Conservation (phyloP, 2,113 vertebrate species). For the Rhombomys opimus region DNA sequence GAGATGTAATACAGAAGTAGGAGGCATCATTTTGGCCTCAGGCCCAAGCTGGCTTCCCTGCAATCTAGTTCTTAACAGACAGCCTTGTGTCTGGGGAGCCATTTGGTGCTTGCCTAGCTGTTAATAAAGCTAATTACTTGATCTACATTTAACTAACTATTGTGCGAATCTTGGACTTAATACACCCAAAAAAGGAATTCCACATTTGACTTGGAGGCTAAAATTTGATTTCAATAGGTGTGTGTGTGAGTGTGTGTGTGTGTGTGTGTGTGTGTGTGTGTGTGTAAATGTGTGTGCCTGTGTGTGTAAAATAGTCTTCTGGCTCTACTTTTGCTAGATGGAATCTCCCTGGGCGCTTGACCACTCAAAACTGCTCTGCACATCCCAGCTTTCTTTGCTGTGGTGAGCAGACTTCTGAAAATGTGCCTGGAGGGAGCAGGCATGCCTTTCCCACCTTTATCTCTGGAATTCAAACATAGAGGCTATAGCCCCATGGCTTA, state of each 20-base stretch:
- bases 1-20: not conserved
- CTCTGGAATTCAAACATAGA: not conserved
- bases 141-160: slow-evolving; percentile 33
- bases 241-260: not conserved
- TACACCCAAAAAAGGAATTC: not conserved
- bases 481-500: not conserved
- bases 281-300: not conserved
- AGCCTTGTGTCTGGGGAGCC: not conserved
- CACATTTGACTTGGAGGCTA: not conserved
- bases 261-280: not conserved
- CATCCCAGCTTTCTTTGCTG: not conserved
- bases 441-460: not conserved
- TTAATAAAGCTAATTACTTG: slow-evolving; percentile 57
- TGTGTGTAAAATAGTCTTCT: no score
- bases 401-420: not conserved
- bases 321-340: not conserved
- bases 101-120: slow-evolving; percentile 5
- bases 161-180: not conserved
- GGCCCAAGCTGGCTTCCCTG: slow-evolving; percentile 11
- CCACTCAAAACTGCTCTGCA: not conserved
- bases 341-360: not conserved
- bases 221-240: slow-evolving; percentile 38
- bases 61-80: slow-evolving; percentile 13
- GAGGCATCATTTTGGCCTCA: not conserved
- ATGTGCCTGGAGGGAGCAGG: not conserved